Base-by-base conservation (phyloP, 2,113 vertebrate genomes). In the Tamias sibiricus region DNA sequence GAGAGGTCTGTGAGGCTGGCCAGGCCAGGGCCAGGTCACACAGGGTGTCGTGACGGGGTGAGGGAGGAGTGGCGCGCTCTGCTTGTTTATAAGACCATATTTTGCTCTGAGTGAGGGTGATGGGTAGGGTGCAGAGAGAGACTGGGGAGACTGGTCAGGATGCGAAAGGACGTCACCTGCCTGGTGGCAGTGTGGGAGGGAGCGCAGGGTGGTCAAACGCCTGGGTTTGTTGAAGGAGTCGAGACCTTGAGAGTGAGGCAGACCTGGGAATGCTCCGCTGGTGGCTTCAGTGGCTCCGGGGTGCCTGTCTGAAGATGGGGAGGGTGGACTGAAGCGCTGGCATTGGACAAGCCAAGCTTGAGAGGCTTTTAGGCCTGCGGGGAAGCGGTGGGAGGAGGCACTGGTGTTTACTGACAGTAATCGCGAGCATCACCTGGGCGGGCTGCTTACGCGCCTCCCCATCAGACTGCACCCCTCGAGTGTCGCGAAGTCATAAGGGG, bases 71-170 rank as follows among this genome's bases (percentile, higher is more conserved):
- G 68, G 47, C 22, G 74, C 26, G 11, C 90, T 32, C 59, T 8
- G 22, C 35, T 59, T 86, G 26, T 13, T 16, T 52, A 52, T 12
- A 83, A 91, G 77, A 66, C 12, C 35, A 10, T 8, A 16, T 44
- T 54, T 95, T n/a, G n/a, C n/a, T 92, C 91, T 72, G 57, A 37
- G 52, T 71, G n/a, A 91, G 42, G 44, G 59, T 6, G 7, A 49
- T 19, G 4, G 30, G 13, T 9, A 42, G 42, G 66, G 40, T 5
- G 12, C n/a, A 12, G 17, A 72, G 16, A 13, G 4, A 13, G 64
- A 32, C 64, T n/a, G 66, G 75, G 37, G 32, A 19, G 37, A 13
- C 19, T 3, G 37, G 47, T 28, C 20, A 37, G 54, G 54, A 11
- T 8, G 80, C 35, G 40, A 24, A 54, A 14, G 1, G 12, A 22